Base-by-base conservation (phyloP, 2,113 vertebrate species). In the Silurus glanis region DNA sequence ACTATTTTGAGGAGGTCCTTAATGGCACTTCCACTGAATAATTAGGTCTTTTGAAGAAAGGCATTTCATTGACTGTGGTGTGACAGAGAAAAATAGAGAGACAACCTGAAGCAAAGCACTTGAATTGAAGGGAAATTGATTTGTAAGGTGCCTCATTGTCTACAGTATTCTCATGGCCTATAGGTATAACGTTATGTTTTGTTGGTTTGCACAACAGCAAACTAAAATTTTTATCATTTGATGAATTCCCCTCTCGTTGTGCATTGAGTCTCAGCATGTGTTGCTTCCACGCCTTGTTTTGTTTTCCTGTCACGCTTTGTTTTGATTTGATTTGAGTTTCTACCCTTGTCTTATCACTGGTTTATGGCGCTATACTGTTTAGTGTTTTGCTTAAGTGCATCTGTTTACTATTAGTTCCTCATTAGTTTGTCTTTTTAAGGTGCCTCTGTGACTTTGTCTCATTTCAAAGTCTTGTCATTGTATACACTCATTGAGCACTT, bases 1-100 rank as follows among this genome's bases (percentile, higher is more conserved):
- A 56, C 78, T 75, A 87, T 89, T 85, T 16, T 69, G 47, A 85
- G 55, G n/a, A 28, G 53, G 84, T 83, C 56, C 66, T 83, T 21
- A 88, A 56, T 76, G 58, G 53, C 56, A 37, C 51, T 23, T 49
- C 1, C 62, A 75, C 58, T 72, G 45, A 83, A 81, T 56, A 85
- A 66, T 53, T 78, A 21, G 51, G 84, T 79, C 64, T 88, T 21
- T 75, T 45, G 69, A 84, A 51, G 37, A 55, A 28, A 80, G 64
- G 21, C 67, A 59, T 62, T 45, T 74, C 28, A 74, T 49, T 5
- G 59, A 61, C 64, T 82, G 62, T 83, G 62, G 37, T 64, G 64
- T 80, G 69, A 76, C 67, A 49, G 79, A 66, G 69, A 84, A 80
- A 66, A 61, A 45, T 64, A 74, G 55, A 81, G 56, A 66, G 61